Conservation (phyloP, 2,113 vertebrate species). For the Campylomormyrus numenius region DNA sequence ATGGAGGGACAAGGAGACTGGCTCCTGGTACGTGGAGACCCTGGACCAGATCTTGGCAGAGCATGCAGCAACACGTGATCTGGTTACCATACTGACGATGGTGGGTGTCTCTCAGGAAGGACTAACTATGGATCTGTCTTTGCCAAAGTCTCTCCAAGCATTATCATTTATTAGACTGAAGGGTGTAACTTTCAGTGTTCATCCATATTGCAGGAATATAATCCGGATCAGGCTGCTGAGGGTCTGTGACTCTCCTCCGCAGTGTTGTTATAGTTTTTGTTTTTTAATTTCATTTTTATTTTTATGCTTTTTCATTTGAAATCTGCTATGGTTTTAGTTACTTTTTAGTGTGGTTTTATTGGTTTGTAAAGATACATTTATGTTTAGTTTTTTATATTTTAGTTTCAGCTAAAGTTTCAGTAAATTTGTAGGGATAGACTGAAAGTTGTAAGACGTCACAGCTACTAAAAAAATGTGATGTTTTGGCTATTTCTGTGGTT, state of each 20-base stretch:
- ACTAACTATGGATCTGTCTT: neutral
- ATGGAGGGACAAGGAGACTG: slow-evolving; percentile 67
- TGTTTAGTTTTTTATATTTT: too few relatives aligned
- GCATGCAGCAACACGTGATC: slow-evolving; percentile 57
- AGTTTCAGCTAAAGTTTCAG: too few relatives aligned
- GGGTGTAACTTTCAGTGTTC: neutral
- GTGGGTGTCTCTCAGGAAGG: slow-evolving; percentile 49
- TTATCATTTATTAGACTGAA: neutral
- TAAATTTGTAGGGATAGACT: too few relatives aligned
- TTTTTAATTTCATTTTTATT: neutral
- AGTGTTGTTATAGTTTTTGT: neutral
- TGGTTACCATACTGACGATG: slow-evolving; percentile 71
- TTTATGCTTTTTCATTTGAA: neutral
- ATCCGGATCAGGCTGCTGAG: neutral
- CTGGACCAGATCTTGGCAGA: slow-evolving; percentile 67
- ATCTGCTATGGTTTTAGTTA: neutral
- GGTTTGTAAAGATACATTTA: too few relatives aligned
- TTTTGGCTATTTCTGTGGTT: too few relatives aligned
- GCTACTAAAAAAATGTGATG: too few relatives aligned
- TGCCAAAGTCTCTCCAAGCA: neutral
- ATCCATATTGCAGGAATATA: neutral
- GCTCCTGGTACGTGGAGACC: slow-evolving; percentile 84
- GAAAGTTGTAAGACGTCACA: too few relatives aligned
- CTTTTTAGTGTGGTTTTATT: neutral
- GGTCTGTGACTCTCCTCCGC: neutral